phyloP scores from a whole-genome alignment of 1,140 invertebrate species.

The Phenacoccus solenopsis region DNA sequence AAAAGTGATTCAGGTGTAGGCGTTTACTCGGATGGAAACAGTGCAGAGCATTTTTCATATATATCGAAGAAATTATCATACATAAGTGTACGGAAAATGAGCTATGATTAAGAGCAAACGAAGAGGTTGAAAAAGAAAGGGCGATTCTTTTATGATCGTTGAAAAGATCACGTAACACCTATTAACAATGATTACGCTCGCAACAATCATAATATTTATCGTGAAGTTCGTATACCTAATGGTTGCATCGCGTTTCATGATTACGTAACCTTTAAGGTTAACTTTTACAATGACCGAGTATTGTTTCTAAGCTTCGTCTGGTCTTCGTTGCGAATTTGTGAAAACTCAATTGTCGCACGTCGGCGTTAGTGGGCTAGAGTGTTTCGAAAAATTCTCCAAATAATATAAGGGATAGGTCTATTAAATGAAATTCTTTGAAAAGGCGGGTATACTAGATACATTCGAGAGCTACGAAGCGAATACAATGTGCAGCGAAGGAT shows the following conservation, averaged over 20 bases:
- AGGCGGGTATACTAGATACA: too few species aligned
- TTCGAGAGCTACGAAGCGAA: too few species aligned
- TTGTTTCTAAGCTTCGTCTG: background rate
- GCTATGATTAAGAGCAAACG: background rate
- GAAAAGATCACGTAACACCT: conserved; percentile 10
- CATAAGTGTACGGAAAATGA: background rate
- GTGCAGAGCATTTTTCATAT: background rate
- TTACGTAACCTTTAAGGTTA: conserved; percentile 4
- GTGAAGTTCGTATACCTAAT: conserved; percentile 1
- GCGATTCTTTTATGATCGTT: background rate
- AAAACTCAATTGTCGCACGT: too few species aligned
- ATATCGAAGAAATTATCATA: background rate
- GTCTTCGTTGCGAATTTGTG: background rate
- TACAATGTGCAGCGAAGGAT: too few species aligned
- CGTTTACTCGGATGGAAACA: background rate
- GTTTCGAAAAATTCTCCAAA: too few species aligned
- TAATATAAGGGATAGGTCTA: too few species aligned
- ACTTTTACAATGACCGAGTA: background rate
- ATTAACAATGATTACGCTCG: conserved; percentile 10
- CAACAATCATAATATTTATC: conserved; percentile 14
- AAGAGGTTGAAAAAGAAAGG: background rate
- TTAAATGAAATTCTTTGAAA: too few species aligned
- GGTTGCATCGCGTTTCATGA: background rate
- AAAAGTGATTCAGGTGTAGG: too few species aligned
- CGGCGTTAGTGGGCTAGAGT: too few species aligned